Conservation (phyloP, 2,888 invertebrate species). For the Baccha elongata region DNA sequence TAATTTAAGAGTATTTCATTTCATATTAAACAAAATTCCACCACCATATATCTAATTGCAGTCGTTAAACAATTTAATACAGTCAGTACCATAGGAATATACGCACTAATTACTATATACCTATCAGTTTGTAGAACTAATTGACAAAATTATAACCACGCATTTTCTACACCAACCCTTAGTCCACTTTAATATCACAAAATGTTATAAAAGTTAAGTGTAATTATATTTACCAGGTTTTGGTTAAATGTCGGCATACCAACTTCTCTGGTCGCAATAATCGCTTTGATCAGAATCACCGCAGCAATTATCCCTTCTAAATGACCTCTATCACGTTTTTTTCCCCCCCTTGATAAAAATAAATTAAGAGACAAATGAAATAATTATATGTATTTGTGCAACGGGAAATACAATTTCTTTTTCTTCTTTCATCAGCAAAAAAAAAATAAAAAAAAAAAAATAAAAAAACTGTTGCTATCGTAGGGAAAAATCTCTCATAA, state of each 20-base stretch:
- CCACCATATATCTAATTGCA: too few species aligned
- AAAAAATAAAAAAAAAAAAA: background rate
- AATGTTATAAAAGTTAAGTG: constrained; percentile 38
- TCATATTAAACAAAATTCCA: too few species aligned
- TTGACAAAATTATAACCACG: too few species aligned
- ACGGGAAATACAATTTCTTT: constrained; percentile 54
- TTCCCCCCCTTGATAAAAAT: constrained; percentile 1
- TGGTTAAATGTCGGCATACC: constrained; percentile 1
- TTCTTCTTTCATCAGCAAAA: constrained; percentile 21
- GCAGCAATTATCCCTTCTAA: constrained; percentile 64
- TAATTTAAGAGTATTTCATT: too few species aligned
- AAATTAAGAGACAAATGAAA: background rate
- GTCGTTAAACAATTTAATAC: too few species aligned
- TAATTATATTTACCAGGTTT: constrained; percentile 53
- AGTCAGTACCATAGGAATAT: too few species aligned
- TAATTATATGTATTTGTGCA: background rate
- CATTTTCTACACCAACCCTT: too few species aligned
- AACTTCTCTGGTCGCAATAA: constrained; percentile 41
- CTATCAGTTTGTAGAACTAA: too few species aligned
- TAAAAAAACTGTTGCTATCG: constrained; percentile 15
- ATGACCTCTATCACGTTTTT: constrained; percentile 66
- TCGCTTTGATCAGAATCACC: constrained; percentile 61
- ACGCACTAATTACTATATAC: too few species aligned
- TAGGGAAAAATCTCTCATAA: constrained; percentile 19
- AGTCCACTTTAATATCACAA: background rate